Evolutionary conservation across 2,113 vertebrate species (phyloP).

Genomic region (Saiga tatarica): DNA sequence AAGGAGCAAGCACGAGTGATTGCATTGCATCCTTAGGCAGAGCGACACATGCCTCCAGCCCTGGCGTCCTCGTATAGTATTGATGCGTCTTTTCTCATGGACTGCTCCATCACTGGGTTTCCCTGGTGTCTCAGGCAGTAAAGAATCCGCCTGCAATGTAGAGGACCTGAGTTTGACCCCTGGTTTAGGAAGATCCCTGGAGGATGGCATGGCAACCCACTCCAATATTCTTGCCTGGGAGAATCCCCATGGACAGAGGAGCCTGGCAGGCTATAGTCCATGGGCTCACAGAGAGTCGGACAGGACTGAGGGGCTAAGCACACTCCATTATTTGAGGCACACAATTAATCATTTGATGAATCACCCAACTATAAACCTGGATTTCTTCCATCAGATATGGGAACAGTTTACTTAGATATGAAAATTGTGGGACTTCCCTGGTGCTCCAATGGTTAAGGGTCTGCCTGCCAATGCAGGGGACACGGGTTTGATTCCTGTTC

Average conservation of each 20-base stretch:
- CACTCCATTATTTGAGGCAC: not conserved
- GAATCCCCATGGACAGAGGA: not conserved
- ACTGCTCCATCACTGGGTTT: not conserved
- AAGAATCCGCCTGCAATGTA: not conserved
- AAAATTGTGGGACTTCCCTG: not conserved
- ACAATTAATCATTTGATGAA: not conserved
- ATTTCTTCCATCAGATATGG: not conserved
- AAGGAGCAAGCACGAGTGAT: not conserved
- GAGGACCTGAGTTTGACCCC: not conserved
- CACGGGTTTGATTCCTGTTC: not conserved
- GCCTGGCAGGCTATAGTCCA: not conserved
- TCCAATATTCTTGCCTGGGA: not conserved
- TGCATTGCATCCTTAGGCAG: not conserved
- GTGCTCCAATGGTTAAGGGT: not conserved
- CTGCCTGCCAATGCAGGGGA: not conserved
- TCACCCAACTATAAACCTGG: not conserved
- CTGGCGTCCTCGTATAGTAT: not conserved
- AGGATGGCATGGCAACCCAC: not conserved
- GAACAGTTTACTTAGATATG: not conserved
- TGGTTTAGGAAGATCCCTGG: not conserved
- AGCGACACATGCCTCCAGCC: not conserved
- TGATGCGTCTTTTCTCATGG: not conserved
- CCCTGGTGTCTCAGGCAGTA: not conserved
- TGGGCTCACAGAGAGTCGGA: not conserved
- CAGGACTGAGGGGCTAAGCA: rapidly evolving